Percentiles rank a stretch among this genome's conserved stretches.
Evolutionary conservation across 1,140 invertebrate genomes (phyloP).

Genomic region (Whitmania pigra): DNA sequence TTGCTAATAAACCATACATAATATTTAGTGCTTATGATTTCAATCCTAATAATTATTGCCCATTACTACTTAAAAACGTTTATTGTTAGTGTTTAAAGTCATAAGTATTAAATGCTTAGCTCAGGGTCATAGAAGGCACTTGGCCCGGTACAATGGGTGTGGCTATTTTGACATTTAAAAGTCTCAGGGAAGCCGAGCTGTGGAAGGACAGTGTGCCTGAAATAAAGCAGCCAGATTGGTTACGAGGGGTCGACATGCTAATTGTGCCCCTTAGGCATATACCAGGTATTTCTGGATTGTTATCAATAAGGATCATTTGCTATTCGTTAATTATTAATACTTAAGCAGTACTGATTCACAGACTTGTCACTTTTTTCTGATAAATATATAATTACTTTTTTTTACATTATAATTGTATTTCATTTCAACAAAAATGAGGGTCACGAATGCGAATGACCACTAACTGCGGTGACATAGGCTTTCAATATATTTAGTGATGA

Average conservation of each 20-base stretch:
- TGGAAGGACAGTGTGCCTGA: slow-evolving; percentile 23
- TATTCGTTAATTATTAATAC: too few species aligned
- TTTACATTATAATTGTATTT: too few species aligned
- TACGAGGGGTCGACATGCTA: slow-evolving; percentile 17
- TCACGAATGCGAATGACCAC: too few species aligned
- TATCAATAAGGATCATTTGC: too few species aligned
- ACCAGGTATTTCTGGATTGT: slow-evolving; percentile 1
- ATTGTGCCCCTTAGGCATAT: slow-evolving; percentile 14
- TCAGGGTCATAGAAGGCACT: slow-evolving; percentile 10
- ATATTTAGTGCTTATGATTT: background rate
- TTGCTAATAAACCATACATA: background rate
- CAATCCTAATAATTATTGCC: background rate
- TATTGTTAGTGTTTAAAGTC: too few species aligned
- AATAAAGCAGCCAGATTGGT: slow-evolving; percentile 19
- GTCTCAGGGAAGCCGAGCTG: slow-evolving; percentile 13
- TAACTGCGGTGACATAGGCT: too few species aligned
- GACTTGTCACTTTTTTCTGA: too few species aligned
- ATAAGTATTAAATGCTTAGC: background rate
- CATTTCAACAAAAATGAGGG: too few species aligned
- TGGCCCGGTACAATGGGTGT: slow-evolving; percentile 13
- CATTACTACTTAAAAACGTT: too few species aligned
- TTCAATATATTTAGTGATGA: too few species aligned
- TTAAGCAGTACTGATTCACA: too few species aligned
- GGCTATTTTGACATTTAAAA: slow-evolving; percentile 15
- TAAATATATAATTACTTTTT: too few species aligned